Conservation (phyloP, 1,140 invertebrate species). For the Limonius californicus region DNA sequence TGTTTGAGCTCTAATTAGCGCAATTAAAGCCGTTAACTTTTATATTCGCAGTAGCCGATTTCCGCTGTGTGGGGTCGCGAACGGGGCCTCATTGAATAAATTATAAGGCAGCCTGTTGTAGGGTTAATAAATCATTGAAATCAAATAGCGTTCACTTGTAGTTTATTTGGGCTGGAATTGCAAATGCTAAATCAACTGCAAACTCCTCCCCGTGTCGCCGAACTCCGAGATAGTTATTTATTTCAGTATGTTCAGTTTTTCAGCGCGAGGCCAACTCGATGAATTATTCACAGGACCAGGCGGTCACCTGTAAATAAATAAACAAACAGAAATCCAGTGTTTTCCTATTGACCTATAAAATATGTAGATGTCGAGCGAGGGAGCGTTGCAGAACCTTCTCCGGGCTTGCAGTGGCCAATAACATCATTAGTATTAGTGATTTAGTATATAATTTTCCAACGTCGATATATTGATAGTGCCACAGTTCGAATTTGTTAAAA, state of each 20-base stretch:
- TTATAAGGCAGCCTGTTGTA: not conserved
- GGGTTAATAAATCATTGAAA: constrained; percentile 11
- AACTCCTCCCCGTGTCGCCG: not conserved
- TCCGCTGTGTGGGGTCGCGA: not conserved
- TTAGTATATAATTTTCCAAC: too few relatives aligned
- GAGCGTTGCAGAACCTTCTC: too few relatives aligned
- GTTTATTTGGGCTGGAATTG: constrained; percentile 7
- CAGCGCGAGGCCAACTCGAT: not conserved
- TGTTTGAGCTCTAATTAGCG: too few relatives aligned
- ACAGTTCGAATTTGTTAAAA: too few relatives aligned
- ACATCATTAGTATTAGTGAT: too few relatives aligned
- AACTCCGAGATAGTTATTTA: not conserved
- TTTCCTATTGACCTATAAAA: not conserved
- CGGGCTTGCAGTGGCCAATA: too few relatives aligned
- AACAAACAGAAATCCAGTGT: not conserved
- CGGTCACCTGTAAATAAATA: constrained; percentile 10
- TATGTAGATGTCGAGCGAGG: not conserved
- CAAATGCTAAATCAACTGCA: constrained; percentile 8
- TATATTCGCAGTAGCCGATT: not conserved
- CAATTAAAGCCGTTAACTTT: too few relatives aligned
- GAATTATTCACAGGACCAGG: not conserved
- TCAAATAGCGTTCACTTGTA: constrained; percentile 12
- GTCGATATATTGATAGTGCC: too few relatives aligned
- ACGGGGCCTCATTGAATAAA: not conserved
- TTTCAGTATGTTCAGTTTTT: constrained; percentile 9